A percentile compares a stretch with the other conserved stretches of the same genome.
These are phyloP conservation scores for Acronicta psi DNA, from an alignment of 2,888 invertebrate species.

Conservation along the genomic window DNA sequence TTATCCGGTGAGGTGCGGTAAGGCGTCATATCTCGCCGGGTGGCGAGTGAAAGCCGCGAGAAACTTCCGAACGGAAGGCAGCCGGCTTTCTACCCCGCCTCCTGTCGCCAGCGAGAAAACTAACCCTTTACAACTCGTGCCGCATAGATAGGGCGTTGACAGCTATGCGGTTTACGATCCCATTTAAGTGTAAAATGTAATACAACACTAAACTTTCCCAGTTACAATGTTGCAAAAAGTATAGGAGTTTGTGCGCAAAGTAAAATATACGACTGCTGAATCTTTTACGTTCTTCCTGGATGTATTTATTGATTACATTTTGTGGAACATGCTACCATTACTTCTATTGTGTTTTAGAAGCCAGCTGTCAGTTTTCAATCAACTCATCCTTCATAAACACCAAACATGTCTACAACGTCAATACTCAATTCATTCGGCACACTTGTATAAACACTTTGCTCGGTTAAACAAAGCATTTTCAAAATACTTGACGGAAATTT, in stretches of 20 bases:
- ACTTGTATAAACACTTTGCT: slow-evolving; percentile 23
- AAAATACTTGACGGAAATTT: slow-evolving; percentile 19
- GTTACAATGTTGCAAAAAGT: slow-evolving; percentile 41
- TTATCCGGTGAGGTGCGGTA: slow-evolving; percentile 62
- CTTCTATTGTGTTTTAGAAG: not conserved
- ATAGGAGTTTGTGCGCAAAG: slow-evolving; percentile 17
- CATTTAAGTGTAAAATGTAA: slow-evolving; percentile 54
- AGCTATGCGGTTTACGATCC: slow-evolving; percentile 56
- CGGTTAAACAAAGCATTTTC: slow-evolving; percentile 14
- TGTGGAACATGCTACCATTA: not conserved
- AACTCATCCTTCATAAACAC: slow-evolving; percentile 13
- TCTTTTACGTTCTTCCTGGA: slow-evolving; percentile 23
- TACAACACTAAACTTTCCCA: slow-evolving; percentile 50
- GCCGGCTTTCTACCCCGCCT: slow-evolving; percentile 86
- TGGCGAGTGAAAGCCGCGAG: slow-evolving; percentile 83
- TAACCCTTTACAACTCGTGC: slow-evolving; percentile 67
- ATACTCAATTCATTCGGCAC: slow-evolving; percentile 13
- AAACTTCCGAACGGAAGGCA: slow-evolving; percentile 85
- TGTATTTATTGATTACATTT: slow-evolving; percentile 8
- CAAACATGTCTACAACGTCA: slow-evolving; percentile 16
- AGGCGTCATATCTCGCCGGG: slow-evolving; percentile 70
- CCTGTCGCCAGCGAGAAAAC: slow-evolving; percentile 73
- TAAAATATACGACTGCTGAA: slow-evolving; percentile 23
- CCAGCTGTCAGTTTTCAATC: slow-evolving; percentile 24
- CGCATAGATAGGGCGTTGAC: slow-evolving; percentile 56